Base-by-base conservation (phyloP, 2,888 invertebrate species). In the Apocheima hispidaria region DNA sequence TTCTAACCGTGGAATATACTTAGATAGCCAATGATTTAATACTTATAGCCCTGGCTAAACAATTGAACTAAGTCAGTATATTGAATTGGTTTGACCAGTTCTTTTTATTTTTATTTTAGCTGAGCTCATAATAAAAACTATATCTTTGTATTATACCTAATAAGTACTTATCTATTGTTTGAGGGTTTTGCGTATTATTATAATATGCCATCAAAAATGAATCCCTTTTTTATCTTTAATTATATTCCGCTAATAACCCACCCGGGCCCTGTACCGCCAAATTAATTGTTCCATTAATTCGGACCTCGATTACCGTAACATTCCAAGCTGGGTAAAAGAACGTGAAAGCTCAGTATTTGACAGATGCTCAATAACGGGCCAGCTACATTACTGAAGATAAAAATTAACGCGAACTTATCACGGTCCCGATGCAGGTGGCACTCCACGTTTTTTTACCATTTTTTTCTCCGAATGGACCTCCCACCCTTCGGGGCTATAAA, bases 401-500 rank as follows among this genome's bases (percentile, higher is more conserved):
- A 73, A 71, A 72, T 70, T 74, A 66, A 71, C 74, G 68, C 72
- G 60, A 60, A 69, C 68, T 73, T 74, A 75, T 73, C 73, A 65
- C 65, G 51, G 65, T n/a, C 14, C 53, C 71, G 58, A 66, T 67
- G 71, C 64, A 65, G 75, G 75, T 73, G 75, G 74, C 71, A 70
- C 69, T 68, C 49, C n/a, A 53, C 49, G 50, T 54, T 53, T 59
- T 65, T 63, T 62, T 62, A 16, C 33, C 38, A 41, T 72, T 70
- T 65, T 72, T 72, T 70, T 62, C 68, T 58, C 36, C 57, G 71
- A 70, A 74, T 66, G 68, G 63, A 75, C 73, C 71, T 73, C 73
- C 72, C 71, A 65, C 72, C 69, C 69, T 71, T 72, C 65, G 63
- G 72, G 74, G 84, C 73, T 78, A 88, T 89, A 86, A 88, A 88